phyloP scores from a whole-genome alignment of 2,113 vertebrate species.

The Cephalopterus ornatus region DNA sequence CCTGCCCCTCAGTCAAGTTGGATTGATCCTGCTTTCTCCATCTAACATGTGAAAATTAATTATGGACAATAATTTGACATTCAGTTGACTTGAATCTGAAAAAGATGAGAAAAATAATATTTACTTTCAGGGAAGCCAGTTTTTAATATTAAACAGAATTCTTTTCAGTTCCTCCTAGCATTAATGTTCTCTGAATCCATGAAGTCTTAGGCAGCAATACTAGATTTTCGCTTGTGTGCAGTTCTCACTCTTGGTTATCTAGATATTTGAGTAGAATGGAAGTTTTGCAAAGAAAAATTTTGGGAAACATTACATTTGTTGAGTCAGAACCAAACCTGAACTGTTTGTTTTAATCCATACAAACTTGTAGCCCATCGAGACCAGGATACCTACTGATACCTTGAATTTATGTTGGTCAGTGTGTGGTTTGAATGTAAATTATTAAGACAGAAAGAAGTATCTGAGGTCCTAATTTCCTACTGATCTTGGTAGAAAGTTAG shows the following conservation, averaged over 20 bases:
- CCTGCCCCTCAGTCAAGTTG: background rate
- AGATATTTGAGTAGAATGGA: background rate
- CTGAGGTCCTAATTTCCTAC: background rate
- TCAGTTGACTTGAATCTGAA: background rate
- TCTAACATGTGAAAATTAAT: background rate
- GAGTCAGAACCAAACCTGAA: background rate
- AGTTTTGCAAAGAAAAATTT: background rate
- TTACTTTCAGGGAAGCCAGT: background rate
- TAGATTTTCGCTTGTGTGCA: background rate
- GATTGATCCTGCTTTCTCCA: background rate
- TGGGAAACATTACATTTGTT: background rate
- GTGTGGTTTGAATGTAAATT: background rate
- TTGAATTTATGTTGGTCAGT: background rate
- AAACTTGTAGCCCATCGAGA: background rate
- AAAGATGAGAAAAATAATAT: background rate
- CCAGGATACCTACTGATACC: background rate
- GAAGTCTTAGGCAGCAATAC: background rate
- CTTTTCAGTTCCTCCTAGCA: accelerated
- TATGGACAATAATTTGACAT: background rate
- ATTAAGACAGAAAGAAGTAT: background rate
- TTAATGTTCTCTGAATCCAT: background rate
- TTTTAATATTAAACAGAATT: background rate
- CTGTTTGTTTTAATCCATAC: background rate
- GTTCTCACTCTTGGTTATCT: background rate
- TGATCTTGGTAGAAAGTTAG: background rate